phyloP scores from a whole-genome alignment of 2,888 invertebrate species.

The Pemphredon lugubris region DNA sequence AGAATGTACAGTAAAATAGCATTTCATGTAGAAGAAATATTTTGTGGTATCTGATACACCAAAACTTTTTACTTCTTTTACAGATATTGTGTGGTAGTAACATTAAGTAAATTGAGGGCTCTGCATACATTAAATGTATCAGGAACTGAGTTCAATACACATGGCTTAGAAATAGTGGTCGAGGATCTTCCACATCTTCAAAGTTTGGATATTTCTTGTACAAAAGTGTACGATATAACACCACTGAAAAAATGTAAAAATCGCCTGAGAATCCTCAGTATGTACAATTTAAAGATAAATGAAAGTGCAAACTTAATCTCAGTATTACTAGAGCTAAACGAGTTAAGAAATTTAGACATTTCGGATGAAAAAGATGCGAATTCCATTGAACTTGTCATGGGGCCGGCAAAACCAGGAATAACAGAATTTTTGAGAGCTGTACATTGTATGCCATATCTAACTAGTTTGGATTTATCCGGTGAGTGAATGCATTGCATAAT shows the following conservation, averaged over 20 bases:
- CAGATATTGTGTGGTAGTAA: conserved; percentile 84
- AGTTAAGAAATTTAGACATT: conserved; percentile 83
- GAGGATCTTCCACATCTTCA: conserved; percentile 85
- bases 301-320: conserved; percentile 79
- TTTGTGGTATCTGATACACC: not conserved
- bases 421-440: conserved; percentile 81
- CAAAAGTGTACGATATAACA: conserved; percentile 84
- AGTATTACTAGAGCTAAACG: conserved; percentile 82
- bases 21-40: not conserved
- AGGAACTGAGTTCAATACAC: conserved; percentile 86
- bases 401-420: conserved; percentile 79
- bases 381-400: conserved; percentile 80
- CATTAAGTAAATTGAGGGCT: conserved; percentile 84
- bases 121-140: conserved; percentile 85
- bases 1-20: not conserved
- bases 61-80: conserved; percentile 41
- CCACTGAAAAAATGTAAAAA: conserved; percentile 83
- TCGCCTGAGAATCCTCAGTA: conserved; percentile 83
- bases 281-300: conserved; percentile 84
- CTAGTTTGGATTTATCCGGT: conserved; percentile 86
- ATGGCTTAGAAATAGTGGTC: conserved; percentile 85
- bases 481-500: conserved; percentile 44
- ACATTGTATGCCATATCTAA: conserved; percentile 83
- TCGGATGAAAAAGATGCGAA: conserved; percentile 83
- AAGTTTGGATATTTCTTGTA: conserved; percentile 86